Base-by-base conservation (phyloP, 2,797 vertebrate species). In the Limosa lapponica region DNA sequence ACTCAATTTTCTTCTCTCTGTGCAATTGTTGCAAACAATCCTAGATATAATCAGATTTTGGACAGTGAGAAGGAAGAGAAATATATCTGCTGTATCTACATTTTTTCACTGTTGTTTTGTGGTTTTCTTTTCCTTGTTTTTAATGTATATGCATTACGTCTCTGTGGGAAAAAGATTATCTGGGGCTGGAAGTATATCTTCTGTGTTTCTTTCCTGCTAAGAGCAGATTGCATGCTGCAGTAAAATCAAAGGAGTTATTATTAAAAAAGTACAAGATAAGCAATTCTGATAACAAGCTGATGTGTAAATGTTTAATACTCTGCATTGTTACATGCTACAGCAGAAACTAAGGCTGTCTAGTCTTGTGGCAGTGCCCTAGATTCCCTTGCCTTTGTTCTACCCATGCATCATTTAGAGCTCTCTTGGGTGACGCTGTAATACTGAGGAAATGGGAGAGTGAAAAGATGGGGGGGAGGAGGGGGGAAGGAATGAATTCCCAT, bases 341-440 rank as follows among this genome's bases (percentile, higher is more conserved):
- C 84, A 97, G 89, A 96, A 90, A 87, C 61, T 89, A 82, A 77
- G 25, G n/a, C 75, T 83, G 54, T 73, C 71, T 91, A 87, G 69
- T 85, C 34, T 95, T 91, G 43, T 49, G 30, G 87, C 59, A 83
- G 78, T 97, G 97, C 52, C 97, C 97, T 96, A 98, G 96, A 98
- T 98, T 97, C 88, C 28, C 62, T 92, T 89, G 54, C 14, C 92
- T 98, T 98, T 98, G 93, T 98, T 97, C 95, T 93, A 94, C 77
- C 88, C 57, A 81, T 95, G 92, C 90, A 96, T 95, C 85, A 96
- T 89, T 77, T 82, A 92, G 48, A 92, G 48, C 6, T 96, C 90
- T 97, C 93, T 13, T 87, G 82, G 89, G 91, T 80, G 74, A 70
- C 84, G 62, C 80, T 93, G 92, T 81, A 93, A 89, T 91, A 58